These are phyloP conservation scores for Drosophila insularis DNA, from an alignment of 1,140 invertebrate genomes.

Conservation along the genomic window DNA sequence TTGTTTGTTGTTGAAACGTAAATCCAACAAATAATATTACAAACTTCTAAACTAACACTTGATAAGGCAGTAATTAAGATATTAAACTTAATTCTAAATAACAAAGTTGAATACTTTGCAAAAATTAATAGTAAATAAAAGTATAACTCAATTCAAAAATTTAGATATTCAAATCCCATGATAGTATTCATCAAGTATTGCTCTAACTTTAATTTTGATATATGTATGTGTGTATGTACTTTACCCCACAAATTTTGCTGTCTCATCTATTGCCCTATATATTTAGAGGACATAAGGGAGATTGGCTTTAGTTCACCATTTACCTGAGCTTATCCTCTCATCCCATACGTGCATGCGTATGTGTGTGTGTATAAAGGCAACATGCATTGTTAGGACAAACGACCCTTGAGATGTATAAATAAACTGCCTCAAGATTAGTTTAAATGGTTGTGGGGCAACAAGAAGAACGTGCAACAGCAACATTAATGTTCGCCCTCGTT, in stretches of 20 bases:
- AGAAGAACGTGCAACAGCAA: constrained; percentile 19
- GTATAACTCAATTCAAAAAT: not conserved
- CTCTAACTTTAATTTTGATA: not conserved
- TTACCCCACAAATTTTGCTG: not conserved
- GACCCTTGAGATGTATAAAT: constrained; percentile 29
- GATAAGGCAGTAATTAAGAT: no score
- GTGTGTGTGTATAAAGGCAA: not conserved
- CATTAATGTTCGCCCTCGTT: constrained; percentile 18
- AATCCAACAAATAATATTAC: no score
- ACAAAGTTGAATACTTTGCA: no score
- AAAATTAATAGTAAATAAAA: no score
- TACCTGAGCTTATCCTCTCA: constrained; percentile 5
- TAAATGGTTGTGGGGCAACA: constrained; percentile 21
- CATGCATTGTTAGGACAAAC: constrained; percentile 17
- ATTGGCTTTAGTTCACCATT: constrained; percentile 4
- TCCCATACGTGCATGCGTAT: not conserved
- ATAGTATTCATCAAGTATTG: not conserved
- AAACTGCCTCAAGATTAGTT: constrained; percentile 28
- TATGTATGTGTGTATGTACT: not conserved
- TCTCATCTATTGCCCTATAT: constrained; percentile 1
- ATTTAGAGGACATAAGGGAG: constrained; percentile 6
- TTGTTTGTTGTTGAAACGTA: no score
- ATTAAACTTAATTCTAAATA: no score
- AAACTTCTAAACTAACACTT: no score
- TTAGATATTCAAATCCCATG: not conserved